Evolutionary conservation across 2,797 vertebrate species (phyloP).

Genomic region (Anas bernieri): DNA sequence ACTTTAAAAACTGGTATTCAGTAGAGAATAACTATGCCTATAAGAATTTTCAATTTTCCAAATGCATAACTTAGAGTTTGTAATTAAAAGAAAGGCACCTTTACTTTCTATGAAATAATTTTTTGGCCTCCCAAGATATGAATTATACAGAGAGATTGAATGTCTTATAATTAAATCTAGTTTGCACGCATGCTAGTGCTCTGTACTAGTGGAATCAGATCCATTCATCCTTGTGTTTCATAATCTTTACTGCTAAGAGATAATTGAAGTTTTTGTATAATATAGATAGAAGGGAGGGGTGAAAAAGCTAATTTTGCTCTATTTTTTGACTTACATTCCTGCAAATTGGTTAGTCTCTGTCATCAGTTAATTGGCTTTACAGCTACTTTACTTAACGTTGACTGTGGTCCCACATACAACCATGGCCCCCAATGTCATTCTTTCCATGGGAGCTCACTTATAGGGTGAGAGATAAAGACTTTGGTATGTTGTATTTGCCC

Average conservation of each 20-base stretch:
- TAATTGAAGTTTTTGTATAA: not conserved
- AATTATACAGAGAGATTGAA: conserved; percentile 6
- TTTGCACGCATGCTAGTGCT: conserved; percentile 27
- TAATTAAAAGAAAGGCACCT: conserved; percentile 54
- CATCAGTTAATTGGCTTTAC: accelerated
- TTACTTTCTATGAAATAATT: conserved; percentile 35
- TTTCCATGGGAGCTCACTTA: not conserved
- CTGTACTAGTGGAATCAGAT: not conserved
- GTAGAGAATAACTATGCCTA: conserved; percentile 16
- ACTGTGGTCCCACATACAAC: too few species aligned
- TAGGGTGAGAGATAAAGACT: not conserved
- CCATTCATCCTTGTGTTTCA: not conserved
- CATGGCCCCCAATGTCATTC: not conserved
- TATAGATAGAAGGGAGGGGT: not conserved
- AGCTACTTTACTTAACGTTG: not conserved
- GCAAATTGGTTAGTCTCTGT: not conserved
- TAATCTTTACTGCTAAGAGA: not conserved
- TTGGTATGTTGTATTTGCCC: not conserved
- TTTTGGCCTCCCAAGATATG: conserved; percentile 13
- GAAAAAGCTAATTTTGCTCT: not conserved
- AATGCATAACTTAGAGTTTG: conserved; percentile 17
- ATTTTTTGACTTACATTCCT: not conserved
- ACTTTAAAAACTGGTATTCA: conserved; percentile 34
- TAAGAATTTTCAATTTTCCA: conserved; percentile 29
- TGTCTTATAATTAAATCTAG: not conserved